These are phyloP conservation scores for Drosophila funebris DNA, from an alignment of 1,140 invertebrate species.

Conservation along the genomic window DNA sequence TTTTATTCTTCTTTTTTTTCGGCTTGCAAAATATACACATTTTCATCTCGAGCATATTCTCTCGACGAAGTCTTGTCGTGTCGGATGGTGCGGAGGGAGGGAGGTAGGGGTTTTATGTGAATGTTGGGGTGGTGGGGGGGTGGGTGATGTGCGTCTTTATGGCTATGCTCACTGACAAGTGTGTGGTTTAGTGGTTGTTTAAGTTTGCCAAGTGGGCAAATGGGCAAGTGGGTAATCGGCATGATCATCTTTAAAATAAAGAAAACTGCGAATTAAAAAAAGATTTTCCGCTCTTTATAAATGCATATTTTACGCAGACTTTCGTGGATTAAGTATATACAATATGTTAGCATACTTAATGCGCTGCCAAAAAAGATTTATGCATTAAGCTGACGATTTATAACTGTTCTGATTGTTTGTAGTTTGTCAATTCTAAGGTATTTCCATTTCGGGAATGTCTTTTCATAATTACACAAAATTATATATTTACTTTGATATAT, in stretches of 20 bases:
- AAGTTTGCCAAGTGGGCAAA: slow-evolving; percentile 35
- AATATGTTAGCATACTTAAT: slow-evolving; percentile 3
- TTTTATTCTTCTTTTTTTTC: slow-evolving; percentile 12
- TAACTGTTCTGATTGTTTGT: background rate
- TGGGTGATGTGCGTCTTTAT: slow-evolving; percentile 14
- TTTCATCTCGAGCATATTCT: background rate
- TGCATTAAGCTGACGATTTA: slow-evolving; percentile 1
- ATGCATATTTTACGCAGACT: slow-evolving; percentile 35
- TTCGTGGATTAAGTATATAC: slow-evolving; percentile 30
- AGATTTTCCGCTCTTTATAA: slow-evolving; percentile 17
- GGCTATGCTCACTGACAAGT: slow-evolving; percentile 27
- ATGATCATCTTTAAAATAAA: slow-evolving; percentile 38
- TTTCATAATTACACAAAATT: too few relatives aligned
- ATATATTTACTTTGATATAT: slow-evolving; percentile 1
- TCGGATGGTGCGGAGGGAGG: too few relatives aligned
- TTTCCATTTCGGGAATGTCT: too few relatives aligned
- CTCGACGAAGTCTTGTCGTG: background rate
- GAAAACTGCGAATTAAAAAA: slow-evolving; percentile 42
- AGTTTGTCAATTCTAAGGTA: background rate
- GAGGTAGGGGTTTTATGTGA: too few relatives aligned
- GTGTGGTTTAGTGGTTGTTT: slow-evolving; percentile 39
- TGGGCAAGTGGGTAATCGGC: slow-evolving; percentile 3
- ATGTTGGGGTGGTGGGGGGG: background rate
- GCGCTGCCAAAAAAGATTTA: slow-evolving; percentile 5
- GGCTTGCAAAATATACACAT: slow-evolving; percentile 16